These are phyloP conservation scores for Drosophila austrosaltans DNA, from an alignment of 2,888 invertebrate species.

Conservation along the genomic window DNA sequence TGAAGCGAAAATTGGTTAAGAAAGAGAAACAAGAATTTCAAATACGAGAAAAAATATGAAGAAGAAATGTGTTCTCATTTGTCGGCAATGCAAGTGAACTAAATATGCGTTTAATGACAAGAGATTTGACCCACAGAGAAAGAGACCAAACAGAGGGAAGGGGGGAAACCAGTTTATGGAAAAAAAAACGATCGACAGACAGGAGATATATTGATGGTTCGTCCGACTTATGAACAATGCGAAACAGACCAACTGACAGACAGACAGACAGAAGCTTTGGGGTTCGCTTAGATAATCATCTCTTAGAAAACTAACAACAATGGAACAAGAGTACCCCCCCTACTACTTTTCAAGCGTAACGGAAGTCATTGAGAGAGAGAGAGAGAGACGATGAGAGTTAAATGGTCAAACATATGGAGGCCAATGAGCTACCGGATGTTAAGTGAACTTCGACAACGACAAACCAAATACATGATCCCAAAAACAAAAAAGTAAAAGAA, in stretches of 20 bases:
- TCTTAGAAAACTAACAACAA: conserved; percentile 52
- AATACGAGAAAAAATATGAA: conserved; percentile 1
- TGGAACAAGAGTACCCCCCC: background rate
- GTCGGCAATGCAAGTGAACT: conserved; percentile 17
- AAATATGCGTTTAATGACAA: conserved; percentile 14
- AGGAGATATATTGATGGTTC: conserved; percentile 62
- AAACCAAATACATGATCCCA: background rate
- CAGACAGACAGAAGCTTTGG: conserved; percentile 10
- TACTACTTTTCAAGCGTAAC: conserved; percentile 71
- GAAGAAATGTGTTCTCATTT: conserved; percentile 2
- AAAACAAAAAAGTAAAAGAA: conserved; percentile 9
- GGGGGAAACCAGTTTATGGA: conserved; percentile 64
- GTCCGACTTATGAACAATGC: conserved; percentile 34
- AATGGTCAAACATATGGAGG: conserved; percentile 66
- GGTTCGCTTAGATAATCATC: conserved; percentile 49
- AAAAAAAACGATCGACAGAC: conserved; percentile 59
- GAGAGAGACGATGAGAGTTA: conserved; percentile 40
- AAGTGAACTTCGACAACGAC: conserved; percentile 28
- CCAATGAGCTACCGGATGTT: conserved; percentile 63
- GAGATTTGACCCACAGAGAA: conserved; percentile 53
- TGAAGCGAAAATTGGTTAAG: background rate
- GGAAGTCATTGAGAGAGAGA: conserved; percentile 73
- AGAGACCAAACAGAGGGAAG: background rate
- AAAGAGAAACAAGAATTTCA: background rate
- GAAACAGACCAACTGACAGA: conserved; percentile 34